phyloP scores from a whole-genome alignment of 1,140 invertebrate species.

The Leptoteleia sp. region DNA sequence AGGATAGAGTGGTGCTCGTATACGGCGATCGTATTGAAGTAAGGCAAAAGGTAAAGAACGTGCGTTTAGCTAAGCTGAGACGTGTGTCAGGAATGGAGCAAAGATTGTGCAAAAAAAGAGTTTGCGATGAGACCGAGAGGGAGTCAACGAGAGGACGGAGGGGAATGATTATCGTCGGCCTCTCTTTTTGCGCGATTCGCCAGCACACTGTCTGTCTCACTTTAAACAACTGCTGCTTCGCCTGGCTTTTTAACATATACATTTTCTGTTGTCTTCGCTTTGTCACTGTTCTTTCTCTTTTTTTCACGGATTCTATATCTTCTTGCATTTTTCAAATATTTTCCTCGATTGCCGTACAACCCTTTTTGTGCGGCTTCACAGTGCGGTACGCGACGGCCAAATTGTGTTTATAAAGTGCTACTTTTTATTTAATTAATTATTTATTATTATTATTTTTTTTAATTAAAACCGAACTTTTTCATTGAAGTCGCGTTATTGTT shows the following conservation, averaged over 20 bases:
- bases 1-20: constrained; percentile 83
- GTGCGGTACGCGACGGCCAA: constrained; percentile 6
- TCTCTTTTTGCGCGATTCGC: constrained; percentile 65
- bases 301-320: constrained; percentile 30
- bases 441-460: too few relatives aligned
- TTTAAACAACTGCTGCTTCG: constrained; percentile 66
- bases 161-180: constrained; percentile 39
- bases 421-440: constrained; percentile 37
- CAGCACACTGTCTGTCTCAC: constrained; percentile 58
- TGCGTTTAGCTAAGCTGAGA: constrained; percentile 27
- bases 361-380: constrained; percentile 17
- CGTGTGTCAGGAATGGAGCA: constrained; percentile 24
- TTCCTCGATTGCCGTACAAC: constrained; percentile 33
- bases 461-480: too few relatives aligned
- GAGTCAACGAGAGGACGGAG: constrained; percentile 46
- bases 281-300: constrained; percentile 49
- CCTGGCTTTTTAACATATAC: constrained; percentile 67
- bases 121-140: constrained; percentile 45
- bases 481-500: too few relatives aligned
- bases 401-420: constrained; percentile 19
- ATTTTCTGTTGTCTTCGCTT: constrained; percentile 62
- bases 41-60: constrained; percentile 81
- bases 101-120: constrained; percentile 66
- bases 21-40: constrained; percentile 83
- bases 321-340: constrained; percentile 26